Conservation (phyloP, 2,888 invertebrate genomes). For the Emmelina monodactyla region DNA sequence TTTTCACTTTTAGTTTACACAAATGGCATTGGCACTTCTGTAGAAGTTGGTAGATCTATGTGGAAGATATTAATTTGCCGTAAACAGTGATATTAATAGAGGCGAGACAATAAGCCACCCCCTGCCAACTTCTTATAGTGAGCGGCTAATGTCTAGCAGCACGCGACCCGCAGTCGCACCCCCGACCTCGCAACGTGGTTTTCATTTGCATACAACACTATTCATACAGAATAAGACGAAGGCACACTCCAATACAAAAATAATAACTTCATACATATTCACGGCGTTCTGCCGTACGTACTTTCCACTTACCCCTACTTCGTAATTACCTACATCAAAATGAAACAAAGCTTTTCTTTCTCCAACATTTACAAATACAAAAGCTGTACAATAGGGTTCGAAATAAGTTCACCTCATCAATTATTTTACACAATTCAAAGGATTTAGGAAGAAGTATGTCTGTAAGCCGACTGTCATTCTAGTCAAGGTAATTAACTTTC, state of each 20-base stretch:
- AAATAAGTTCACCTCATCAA: conserved; percentile 26
- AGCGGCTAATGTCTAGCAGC: conserved; percentile 46
- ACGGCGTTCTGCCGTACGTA: background rate
- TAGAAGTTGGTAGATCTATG: conserved; percentile 21
- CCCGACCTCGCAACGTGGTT: conserved; percentile 33
- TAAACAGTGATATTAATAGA: conserved; percentile 56
- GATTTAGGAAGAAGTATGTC: conserved; percentile 33
- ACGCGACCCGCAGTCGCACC: conserved; percentile 44
- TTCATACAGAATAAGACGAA: conserved; percentile 35
- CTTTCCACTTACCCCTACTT: too few species aligned
- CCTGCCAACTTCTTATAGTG: conserved; percentile 37
- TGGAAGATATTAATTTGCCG: conserved; percentile 50
- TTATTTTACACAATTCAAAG: conserved; percentile 37
- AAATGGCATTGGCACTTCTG: conserved; percentile 15
- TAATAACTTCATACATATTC: conserved; percentile 5
- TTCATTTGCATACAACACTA: conserved; percentile 11
- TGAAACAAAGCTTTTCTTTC: too few species aligned
- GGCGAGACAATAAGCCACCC: conserved; percentile 59
- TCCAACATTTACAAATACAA: too few species aligned
- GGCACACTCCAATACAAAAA: conserved; percentile 7
- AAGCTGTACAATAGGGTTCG: too few species aligned
- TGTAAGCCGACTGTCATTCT: conserved; percentile 34
- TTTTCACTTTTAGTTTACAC: too few species aligned
- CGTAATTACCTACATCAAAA: too few species aligned
- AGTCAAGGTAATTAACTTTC: conserved; percentile 44